Evolutionary conservation across 2,113 vertebrate species (phyloP).

Genomic region (Sceloporus tristichus): DNA sequence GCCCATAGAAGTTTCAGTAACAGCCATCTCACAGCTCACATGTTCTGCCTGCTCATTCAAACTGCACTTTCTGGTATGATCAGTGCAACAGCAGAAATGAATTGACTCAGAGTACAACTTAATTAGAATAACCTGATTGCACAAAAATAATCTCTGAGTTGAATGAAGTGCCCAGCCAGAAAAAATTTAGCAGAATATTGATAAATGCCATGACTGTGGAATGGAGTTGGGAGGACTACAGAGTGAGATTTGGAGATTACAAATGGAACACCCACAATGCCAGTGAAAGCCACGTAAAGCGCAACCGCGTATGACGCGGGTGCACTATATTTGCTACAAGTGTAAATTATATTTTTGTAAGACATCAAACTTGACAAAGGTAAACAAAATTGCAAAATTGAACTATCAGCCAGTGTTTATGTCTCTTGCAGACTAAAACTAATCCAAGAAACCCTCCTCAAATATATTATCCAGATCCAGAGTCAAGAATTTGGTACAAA

Average conservation of each 20-base stretch:
- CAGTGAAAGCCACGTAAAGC: background rate
- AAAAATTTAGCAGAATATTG: background rate
- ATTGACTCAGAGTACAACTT: background rate
- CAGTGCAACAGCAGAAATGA: background rate
- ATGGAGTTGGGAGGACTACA: background rate
- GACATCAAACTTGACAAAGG: background rate
- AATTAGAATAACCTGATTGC: background rate
- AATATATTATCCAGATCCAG: background rate
- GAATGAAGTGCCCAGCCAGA: background rate
- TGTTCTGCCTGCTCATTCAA: background rate
- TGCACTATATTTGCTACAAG: background rate
- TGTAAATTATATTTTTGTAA: slow-evolving; percentile 16
- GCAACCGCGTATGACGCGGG: background rate
- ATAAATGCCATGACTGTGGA: no score
- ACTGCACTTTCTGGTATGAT: background rate
- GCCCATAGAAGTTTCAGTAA: background rate
- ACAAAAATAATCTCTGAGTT: background rate
- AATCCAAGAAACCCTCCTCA: background rate
- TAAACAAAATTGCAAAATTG: slow-evolving; percentile 13
- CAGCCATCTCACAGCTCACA: background rate
- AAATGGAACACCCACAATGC: background rate
- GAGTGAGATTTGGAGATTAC: background rate
- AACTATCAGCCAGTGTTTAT: background rate
- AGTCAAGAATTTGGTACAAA: background rate
- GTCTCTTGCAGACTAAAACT: background rate